Conservation (phyloP, 2,113 vertebrate species). For the Coturnix japonica region DNA sequence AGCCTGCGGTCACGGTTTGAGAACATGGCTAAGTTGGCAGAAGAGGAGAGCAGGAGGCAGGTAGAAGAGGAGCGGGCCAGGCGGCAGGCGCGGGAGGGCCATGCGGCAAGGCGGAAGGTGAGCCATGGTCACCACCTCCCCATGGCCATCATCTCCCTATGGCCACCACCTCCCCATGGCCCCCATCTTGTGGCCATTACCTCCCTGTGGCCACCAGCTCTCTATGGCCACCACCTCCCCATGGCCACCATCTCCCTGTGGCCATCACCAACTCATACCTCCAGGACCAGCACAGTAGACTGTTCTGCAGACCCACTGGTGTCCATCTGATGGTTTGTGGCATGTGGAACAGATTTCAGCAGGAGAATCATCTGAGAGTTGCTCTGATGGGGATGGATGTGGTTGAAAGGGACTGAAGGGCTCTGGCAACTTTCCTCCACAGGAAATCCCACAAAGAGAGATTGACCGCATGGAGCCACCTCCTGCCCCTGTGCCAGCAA, state of each 20-base stretch:
- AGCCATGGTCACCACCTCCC: neutral
- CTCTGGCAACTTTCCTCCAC: neutral
- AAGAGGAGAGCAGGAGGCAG: conserved; percentile 81
- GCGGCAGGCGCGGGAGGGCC: conserved; percentile 76
- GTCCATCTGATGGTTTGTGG: neutral
- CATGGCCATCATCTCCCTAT: no score
- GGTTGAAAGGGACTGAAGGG: neutral
- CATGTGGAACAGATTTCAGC: neutral
- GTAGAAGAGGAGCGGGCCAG: conserved; percentile 81
- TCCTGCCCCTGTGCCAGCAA: neutral
- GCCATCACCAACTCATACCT: no score
- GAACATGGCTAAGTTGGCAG: conserved; percentile 83
- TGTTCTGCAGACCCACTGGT: no score
- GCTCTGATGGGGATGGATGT: neutral
- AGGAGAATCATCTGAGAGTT: neutral
- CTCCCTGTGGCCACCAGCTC: no score
- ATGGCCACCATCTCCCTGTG: no score
- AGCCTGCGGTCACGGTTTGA: conserved; percentile 91
- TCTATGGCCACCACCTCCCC: no score
- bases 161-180: no score
- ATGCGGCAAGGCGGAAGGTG: conserved; percentile 56
- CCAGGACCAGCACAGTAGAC: neutral
- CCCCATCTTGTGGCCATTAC: no score
- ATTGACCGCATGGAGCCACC: neutral
- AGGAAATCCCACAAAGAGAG: conserved; percentile 5